These are phyloP conservation scores for Spheniscus mendiculus DNA, from an alignment of 2,113 vertebrate species.

Conservation along the genomic window DNA sequence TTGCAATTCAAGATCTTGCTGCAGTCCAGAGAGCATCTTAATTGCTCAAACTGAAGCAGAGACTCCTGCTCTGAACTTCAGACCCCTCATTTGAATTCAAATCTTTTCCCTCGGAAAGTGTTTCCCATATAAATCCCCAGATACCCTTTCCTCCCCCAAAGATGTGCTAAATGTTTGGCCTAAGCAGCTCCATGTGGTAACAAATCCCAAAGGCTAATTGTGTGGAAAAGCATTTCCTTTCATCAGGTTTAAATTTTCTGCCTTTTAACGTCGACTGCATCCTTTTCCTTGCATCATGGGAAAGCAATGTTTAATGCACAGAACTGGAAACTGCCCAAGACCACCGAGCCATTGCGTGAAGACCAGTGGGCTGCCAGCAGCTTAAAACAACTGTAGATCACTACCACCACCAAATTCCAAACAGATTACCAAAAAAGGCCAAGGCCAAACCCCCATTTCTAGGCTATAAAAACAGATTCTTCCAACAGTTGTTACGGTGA, in stretches of 20 bases:
- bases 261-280: conserved; percentile 36
- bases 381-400: conserved; percentile 50
- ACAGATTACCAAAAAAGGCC: conserved; percentile 50
- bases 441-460: conserved; percentile 23
- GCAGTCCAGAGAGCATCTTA: not conserved
- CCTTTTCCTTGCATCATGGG: conserved; percentile 60
- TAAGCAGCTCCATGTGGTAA: conserved; percentile 57
- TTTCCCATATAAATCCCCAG: conserved; percentile 12
- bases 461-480: conserved; percentile 19
- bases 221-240: conserved; percentile 65
- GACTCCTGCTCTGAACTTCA: not conserved
- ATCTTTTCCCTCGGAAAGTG: conserved; percentile 9
- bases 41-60: not conserved
- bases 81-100: not conserved
- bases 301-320: conserved; percentile 57
- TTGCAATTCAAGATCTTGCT: not conserved
- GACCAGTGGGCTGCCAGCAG: conserved; percentile 22
- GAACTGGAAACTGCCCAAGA: conserved; percentile 60
- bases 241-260: conserved; percentile 67
- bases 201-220: conserved; percentile 60
- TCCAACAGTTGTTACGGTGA: conserved; percentile 27
- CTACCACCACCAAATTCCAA: conserved; percentile 44
- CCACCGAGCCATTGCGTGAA: not conserved
- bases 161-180: conserved; percentile 1
- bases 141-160: not conserved